phyloP scores from a whole-genome alignment of 2,888 invertebrate genomes.

The Epinotia brunnichana region DNA sequence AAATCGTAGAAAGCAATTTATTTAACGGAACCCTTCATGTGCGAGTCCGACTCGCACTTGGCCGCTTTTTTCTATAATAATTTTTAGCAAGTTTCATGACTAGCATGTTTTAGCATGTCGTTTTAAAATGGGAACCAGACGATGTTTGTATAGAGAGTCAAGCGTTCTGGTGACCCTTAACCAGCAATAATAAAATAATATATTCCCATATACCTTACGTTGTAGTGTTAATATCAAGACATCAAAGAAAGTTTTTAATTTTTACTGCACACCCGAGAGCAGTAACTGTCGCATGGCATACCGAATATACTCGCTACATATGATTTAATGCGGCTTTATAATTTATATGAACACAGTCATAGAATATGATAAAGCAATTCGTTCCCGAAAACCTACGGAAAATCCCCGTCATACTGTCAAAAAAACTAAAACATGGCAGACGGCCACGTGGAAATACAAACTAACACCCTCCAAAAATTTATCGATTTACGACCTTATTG shows the following conservation, averaged over 20 bases:
- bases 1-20: too few relatives aligned
- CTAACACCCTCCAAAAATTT: not conserved
- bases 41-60: too few relatives aligned
- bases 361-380: constrained; percentile 44
- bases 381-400: constrained; percentile 33
- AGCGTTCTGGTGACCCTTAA: too few relatives aligned
- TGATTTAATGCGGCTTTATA: constrained; percentile 37
- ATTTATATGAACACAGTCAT: constrained; percentile 34
- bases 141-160: too few relatives aligned
- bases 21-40: too few relatives aligned
- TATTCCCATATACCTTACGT: not conserved
- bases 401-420: constrained; percentile 37
- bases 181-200: too few relatives aligned
- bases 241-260: constrained; percentile 3
- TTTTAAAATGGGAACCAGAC: too few relatives aligned
- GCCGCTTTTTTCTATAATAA: too few relatives aligned
- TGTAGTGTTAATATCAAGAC: not conserved
- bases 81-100: too few relatives aligned
- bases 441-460: constrained; percentile 26
- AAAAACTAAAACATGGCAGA: constrained; percentile 39
- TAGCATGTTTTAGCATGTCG: too few relatives aligned
- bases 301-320: not conserved
- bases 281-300: constrained; percentile 13
- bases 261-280: constrained; percentile 20
- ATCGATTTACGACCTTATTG: not conserved